These are phyloP conservation scores for Anastrepha obliqua DNA, from an alignment of 1,140 invertebrate species.

Conservation along the genomic window DNA sequence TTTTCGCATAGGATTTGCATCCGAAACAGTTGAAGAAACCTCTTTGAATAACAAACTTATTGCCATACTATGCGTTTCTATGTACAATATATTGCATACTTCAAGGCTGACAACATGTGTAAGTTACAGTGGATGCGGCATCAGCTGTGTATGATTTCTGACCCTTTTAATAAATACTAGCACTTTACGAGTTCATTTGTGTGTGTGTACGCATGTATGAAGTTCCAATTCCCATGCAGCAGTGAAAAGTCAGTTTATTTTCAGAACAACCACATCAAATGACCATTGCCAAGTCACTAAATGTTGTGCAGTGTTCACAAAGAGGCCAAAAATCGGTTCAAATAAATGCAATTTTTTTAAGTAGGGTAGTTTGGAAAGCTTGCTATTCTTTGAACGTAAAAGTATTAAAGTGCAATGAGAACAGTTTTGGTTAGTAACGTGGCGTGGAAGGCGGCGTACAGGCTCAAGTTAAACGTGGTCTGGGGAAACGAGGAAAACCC, in stretches of 20 bases:
- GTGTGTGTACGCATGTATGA: too few relatives aligned
- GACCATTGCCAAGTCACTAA: not conserved
- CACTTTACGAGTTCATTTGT: not conserved
- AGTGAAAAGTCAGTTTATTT: slow-evolving; percentile 28
- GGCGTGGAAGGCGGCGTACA: too few relatives aligned
- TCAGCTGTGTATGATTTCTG: slow-evolving; percentile 43
- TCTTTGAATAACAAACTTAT: slow-evolving; percentile 7
- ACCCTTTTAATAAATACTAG: slow-evolving; percentile 31
- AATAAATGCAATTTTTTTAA: too few relatives aligned
- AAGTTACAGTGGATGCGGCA: not conserved
- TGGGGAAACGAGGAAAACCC: too few relatives aligned
- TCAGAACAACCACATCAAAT: not conserved
- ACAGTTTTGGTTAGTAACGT: too few relatives aligned
- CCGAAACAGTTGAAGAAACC: not conserved
- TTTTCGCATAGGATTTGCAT: not conserved
- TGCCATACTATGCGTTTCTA: not conserved
- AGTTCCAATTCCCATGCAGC: not conserved
- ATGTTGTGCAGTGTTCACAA: not conserved
- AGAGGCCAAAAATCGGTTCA: not conserved
- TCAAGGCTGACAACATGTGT: slow-evolving; percentile 14
- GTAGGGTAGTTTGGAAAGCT: too few relatives aligned
- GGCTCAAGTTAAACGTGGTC: too few relatives aligned
- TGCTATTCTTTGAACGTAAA: too few relatives aligned
- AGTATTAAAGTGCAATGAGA: too few relatives aligned
- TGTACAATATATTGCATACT: slow-evolving; percentile 8